Evolutionary conservation across 2,113 vertebrate species (phyloP).

Genomic region (Taurulus bubalis): DNA sequence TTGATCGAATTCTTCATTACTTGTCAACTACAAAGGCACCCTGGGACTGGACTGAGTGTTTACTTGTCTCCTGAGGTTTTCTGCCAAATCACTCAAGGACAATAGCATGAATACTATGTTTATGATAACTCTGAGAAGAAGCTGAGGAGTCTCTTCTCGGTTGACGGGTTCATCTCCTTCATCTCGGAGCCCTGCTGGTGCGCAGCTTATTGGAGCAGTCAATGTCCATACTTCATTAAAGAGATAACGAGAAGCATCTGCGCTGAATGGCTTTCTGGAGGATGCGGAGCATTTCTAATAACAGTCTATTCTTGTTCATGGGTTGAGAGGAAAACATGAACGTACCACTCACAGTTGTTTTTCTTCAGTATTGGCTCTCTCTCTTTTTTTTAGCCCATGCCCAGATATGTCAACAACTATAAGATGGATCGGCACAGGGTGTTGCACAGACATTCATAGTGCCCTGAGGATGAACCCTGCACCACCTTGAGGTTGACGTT

Average conservation of each 20-base stretch:
- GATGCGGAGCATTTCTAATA: slow-evolving; percentile 5
- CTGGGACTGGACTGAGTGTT: slow-evolving; percentile 47
- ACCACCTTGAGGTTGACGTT: not conserved
- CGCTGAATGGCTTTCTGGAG: slow-evolving; percentile 38
- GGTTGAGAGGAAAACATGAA: not conserved
- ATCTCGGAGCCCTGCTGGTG: slow-evolving; percentile 53
- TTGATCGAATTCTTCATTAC: slow-evolving; percentile 50
- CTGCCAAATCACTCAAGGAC: slow-evolving; percentile 60
- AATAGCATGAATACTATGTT: slow-evolving; percentile 54
- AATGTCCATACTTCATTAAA: slow-evolving; percentile 66
- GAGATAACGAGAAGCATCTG: slow-evolving; percentile 70
- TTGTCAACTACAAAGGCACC: slow-evolving; percentile 62
- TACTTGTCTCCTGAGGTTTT: slow-evolving; percentile 62
- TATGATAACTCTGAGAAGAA: slow-evolving; percentile 53
- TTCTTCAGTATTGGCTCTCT: not conserved
- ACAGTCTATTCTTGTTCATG: not conserved
- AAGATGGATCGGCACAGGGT: not conserved
- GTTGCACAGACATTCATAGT: not conserved
- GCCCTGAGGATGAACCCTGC: not conserved
- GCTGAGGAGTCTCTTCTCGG: slow-evolving; percentile 36
- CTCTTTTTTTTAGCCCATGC: not conserved
- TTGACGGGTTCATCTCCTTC: slow-evolving; percentile 61
- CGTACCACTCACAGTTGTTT: not conserved
- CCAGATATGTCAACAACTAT: not conserved
- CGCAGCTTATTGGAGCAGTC: slow-evolving; percentile 5